phyloP scores from a whole-genome alignment of 1,140 invertebrate species.

The Choristoneura fumiferana region DNA sequence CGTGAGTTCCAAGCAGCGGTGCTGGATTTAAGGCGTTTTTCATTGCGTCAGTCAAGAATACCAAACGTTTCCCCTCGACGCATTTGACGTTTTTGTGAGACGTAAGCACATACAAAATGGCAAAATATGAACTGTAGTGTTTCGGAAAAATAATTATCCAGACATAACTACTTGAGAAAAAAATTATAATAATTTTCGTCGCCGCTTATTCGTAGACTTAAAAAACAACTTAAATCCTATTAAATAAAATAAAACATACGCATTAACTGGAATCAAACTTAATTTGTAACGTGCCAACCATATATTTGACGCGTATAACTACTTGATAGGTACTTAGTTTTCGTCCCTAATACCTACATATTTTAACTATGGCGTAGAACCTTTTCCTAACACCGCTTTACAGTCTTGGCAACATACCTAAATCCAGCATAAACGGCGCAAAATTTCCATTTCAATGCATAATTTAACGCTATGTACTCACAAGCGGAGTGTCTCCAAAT shows the following conservation, averaged over 20 bases:
- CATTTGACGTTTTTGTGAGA: slow-evolving; percentile 76
- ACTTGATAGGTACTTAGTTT: no score
- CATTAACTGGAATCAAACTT: no score
- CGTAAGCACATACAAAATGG: slow-evolving; percentile 71
- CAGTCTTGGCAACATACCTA: slow-evolving; percentile 23
- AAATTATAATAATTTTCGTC: no score
- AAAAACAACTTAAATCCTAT: no score
- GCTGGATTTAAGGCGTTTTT: slow-evolving; percentile 21
- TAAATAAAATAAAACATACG: no score
- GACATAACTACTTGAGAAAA: no score
- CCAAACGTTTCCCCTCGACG: slow-evolving; percentile 73
- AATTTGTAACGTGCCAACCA: no score
- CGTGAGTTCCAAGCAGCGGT: slow-evolving; percentile 7
- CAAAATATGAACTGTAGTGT: slow-evolving; percentile 57
- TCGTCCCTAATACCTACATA: no score
- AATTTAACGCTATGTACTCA: slow-evolving; percentile 60
- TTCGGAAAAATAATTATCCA: no score
- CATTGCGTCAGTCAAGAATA: slow-evolving; percentile 48
- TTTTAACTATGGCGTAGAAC: no score
- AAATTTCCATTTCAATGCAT: slow-evolving; percentile 75
- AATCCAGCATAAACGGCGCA: slow-evolving; percentile 27
- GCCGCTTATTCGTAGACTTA: no score
- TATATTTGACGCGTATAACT: no score
- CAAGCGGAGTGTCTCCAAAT: slow-evolving; percentile 45
- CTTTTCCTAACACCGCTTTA: background rate